These are phyloP conservation scores for Cynocephalus volans DNA, from an alignment of 2,113 vertebrate genomes.

Conservation along the genomic window DNA sequence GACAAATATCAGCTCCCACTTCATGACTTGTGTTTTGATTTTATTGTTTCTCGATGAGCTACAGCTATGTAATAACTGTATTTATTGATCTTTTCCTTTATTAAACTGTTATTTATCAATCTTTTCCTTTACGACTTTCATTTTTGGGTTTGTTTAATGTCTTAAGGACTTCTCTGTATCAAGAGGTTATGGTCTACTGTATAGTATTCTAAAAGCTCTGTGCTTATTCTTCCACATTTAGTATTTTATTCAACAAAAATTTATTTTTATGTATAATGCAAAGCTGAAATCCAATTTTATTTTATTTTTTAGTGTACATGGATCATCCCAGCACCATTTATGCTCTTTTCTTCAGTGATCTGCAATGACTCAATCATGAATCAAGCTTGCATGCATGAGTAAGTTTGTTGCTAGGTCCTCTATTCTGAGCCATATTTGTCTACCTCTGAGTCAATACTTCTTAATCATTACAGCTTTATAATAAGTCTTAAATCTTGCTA, in stretches of 20 bases:
- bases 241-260: not conserved
- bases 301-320: not conserved
- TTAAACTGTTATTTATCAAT: not conserved
- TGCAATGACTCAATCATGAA: not conserved
- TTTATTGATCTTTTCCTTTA: not conserved
- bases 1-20: not conserved
- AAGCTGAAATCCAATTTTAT: not conserved
- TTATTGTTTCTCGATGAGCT: slow-evolving; percentile 22
- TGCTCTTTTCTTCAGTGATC: not conserved
- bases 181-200: not conserved
- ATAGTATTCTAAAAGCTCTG: not conserved
- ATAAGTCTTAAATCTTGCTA: not conserved
- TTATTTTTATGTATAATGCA: not conserved
- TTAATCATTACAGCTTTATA: not conserved
- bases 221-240: not conserved
- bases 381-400: not conserved
- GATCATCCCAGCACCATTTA: not conserved
- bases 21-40: not conserved
- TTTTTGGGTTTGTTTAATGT: not conserved
- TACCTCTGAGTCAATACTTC: not conserved
- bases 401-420: not conserved
- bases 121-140: not conserved
- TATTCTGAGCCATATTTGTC: not conserved
- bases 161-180: not conserved
- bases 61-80: not conserved